Evolutionary conservation across 1,140 invertebrate species (phyloP), one percentile per base, ranked within the genome.

Genomic region (Cherax quadricarinatus): DNA sequence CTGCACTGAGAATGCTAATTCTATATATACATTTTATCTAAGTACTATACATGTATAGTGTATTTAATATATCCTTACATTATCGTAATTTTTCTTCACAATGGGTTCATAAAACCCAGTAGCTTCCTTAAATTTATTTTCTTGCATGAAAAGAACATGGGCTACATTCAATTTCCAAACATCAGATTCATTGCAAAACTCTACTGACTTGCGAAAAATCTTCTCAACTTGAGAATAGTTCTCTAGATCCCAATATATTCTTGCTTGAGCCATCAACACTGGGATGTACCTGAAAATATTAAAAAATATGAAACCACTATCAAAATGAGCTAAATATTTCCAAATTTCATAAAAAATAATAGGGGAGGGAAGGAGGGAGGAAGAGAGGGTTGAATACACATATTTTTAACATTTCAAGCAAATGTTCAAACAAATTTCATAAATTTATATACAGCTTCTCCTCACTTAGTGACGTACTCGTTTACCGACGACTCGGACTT

Each of bases 81-180:
- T 98, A 92, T 99, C 98, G 94, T 98, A 98, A 96, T 98, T 98
- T 95, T 99, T 99, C 94, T 99, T 98, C 0, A 99, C 98, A 86
- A 99, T 98, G 4, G 99, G 98, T 94, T 99, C 99, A 95, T 99
- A 99, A 95, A 99, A 99, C 75, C 98, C 98, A 4, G 98, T 98
- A 0, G 99, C 98, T 95, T 99, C 99, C 95, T 99, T 99, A 95
- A 99, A 99, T 95, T 99, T 99, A 94, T 98, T 99, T 95, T 99
- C 99, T 95, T 99, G 99, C 99, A 99, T 99, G 95, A 99, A 99
- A 7, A 99, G 95, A 4, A 99, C 99, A 95, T 99, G 99, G 0
- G 99, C 99, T 0, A 99, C 98, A 95, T 99, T 99, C 9, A 99
- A 95, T 93, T 98, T 97, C 99, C 99, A 99, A 1, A 97, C 97